phyloP scores from a whole-genome alignment of 2,888 invertebrate genomes.

The Drosophila silvestris region DNA sequence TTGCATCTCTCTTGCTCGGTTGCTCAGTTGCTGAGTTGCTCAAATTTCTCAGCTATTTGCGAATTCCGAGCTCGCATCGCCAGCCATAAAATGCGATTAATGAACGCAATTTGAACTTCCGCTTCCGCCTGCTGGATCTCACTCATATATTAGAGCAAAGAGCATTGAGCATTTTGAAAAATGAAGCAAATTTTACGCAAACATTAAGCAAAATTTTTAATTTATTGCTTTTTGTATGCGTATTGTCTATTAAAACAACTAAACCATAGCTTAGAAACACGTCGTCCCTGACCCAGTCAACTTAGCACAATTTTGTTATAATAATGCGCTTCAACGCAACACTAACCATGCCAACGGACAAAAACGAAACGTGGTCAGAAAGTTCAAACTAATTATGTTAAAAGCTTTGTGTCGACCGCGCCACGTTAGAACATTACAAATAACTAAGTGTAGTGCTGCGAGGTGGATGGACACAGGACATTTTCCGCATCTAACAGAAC shows the following conservation, averaged over 20 bases:
- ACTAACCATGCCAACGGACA: slow-evolving; percentile 83
- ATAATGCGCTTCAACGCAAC: slow-evolving; percentile 79
- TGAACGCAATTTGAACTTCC: slow-evolving; percentile 59
- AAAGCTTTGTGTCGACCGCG: slow-evolving; percentile 78
- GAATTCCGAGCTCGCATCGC: slow-evolving; percentile 44
- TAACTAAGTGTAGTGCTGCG: slow-evolving; percentile 43
- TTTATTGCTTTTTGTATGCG: slow-evolving; percentile 4
- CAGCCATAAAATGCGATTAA: slow-evolving; percentile 56
- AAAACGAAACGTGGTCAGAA: slow-evolving; percentile 84
- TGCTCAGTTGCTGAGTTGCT: slow-evolving; percentile 2
- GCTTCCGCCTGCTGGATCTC: slow-evolving; percentile 35
- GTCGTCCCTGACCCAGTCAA: background rate
- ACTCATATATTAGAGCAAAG: slow-evolving; percentile 28
- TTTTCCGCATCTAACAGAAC: slow-evolving; percentile 52
- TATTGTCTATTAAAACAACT: slow-evolving; percentile 26
- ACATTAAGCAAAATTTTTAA: background rate
- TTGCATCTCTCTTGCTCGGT: slow-evolving; percentile 10
- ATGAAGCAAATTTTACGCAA: slow-evolving; percentile 2
- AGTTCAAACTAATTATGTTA: slow-evolving; percentile 85
- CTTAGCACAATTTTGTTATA: slow-evolving; percentile 33
- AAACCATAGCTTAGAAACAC: slow-evolving; percentile 2
- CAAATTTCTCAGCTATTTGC: slow-evolving; percentile 33
- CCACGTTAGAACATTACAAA: slow-evolving; percentile 55
- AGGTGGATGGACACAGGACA: slow-evolving; percentile 22
- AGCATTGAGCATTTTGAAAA: slow-evolving; percentile 7